Percentiles rank a stretch among this genome's conserved stretches.
These are phyloP conservation scores for Leptarthrus brevirostris DNA, from an alignment of 2,888 invertebrate genomes.

Conservation along the genomic window DNA sequence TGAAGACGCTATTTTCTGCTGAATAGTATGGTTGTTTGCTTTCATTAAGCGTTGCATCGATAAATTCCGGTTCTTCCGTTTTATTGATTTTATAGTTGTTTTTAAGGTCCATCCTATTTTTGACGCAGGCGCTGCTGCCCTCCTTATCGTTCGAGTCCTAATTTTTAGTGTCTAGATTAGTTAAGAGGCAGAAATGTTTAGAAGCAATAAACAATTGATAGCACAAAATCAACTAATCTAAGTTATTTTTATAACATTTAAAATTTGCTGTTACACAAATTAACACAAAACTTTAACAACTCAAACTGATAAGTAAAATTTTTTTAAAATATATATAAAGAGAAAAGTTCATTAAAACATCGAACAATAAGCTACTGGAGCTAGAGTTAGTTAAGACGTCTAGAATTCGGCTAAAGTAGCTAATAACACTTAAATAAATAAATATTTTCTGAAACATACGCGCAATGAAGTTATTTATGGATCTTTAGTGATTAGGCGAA, in stretches of 20 bases:
- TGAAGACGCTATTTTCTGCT: constrained; percentile 13
- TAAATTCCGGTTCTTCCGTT: constrained; percentile 24
- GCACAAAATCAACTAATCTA: constrained; percentile 16
- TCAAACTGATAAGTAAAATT: constrained; percentile 27
- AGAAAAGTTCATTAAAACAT: constrained; percentile 26
- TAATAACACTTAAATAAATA: not conserved
- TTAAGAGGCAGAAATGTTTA: constrained; percentile 48
- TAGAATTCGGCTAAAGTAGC: constrained; percentile 21
- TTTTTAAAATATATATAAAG: not conserved
- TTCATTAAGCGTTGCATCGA: constrained; percentile 62
- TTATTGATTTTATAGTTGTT: constrained; percentile 31
- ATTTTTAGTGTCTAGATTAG: constrained; percentile 60
- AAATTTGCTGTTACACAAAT: constrained; percentile 19
- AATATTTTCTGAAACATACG: too few relatives aligned
- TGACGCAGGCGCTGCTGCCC: constrained; percentile 69
- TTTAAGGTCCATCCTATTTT: constrained; percentile 66
- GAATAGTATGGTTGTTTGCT: not conserved
- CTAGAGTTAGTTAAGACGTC: constrained; percentile 21
- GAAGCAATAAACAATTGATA: constrained; percentile 25
- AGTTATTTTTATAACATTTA: constrained; percentile 11
- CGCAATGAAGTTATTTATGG: not conserved
- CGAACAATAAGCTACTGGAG: constrained; percentile 32
- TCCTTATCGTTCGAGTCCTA: constrained; percentile 61
- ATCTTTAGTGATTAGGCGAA: not conserved
- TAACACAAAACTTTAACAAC: constrained; percentile 28